These are phyloP conservation scores for Paraescarpia echinospica DNA, from an alignment of 1,140 invertebrate genomes.

Conservation along the genomic window DNA sequence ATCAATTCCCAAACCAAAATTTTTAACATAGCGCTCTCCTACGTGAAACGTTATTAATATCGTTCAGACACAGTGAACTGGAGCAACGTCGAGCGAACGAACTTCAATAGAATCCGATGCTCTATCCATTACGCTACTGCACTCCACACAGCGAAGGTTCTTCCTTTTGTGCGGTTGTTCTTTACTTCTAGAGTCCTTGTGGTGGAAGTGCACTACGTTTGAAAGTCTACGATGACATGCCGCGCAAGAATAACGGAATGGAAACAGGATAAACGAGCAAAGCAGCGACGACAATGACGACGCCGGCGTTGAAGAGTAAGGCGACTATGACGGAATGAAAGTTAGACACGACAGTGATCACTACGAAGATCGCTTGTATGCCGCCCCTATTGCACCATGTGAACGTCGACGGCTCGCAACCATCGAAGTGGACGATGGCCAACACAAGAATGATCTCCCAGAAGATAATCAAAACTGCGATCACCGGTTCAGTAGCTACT, in stretches of 20 bases:
- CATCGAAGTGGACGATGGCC: background rate
- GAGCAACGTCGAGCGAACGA: too few relatives aligned
- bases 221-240: too few relatives aligned
- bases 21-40: too few relatives aligned
- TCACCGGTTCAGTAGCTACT: background rate
- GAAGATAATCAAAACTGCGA: background rate
- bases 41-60: too few relatives aligned
- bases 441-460: background rate
- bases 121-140: too few relatives aligned
- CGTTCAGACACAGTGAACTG: too few relatives aligned
- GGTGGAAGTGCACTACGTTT: too few relatives aligned
- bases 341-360: background rate
- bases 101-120: too few relatives aligned
- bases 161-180: too few relatives aligned
- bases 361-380: background rate
- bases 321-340: background rate
- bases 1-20: too few relatives aligned
- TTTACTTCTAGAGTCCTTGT: too few relatives aligned
- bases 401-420: background rate
- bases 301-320: background rate
- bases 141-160: too few relatives aligned
- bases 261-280: background rate
- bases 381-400: background rate
- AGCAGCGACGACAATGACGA: background rate
- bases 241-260: background rate